phyloP scores from a whole-genome alignment of 2,113 vertebrate species.

The Leucoraja erinaceus region DNA sequence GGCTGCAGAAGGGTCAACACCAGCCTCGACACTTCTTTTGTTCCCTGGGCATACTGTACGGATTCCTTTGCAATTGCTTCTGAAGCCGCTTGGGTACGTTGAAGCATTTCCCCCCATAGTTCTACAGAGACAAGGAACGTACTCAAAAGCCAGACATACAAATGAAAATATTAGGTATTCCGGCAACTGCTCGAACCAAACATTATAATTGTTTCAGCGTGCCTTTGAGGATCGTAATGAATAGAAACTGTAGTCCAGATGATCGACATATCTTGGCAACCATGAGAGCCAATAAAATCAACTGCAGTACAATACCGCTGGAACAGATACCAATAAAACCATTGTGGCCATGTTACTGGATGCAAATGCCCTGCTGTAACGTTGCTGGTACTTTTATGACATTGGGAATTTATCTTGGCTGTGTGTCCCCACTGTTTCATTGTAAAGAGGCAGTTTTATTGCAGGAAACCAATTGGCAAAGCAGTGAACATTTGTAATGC shows the following conservation, averaged over 20 bases:
- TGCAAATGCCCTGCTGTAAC: neutral
- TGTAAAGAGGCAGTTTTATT: neutral
- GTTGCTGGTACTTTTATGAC: neutral
- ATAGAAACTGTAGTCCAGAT: neutral
- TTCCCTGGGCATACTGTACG: neutral
- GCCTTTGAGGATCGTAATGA: neutral
- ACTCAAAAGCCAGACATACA: neutral
- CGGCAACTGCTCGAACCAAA: neutral
- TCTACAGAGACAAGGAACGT: neutral
- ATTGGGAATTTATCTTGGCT: neutral
- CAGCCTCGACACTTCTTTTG: neutral
- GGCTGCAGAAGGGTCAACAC: neutral
- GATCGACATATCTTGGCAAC: no score
- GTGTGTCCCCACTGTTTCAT: neutral
- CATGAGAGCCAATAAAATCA: neutral
- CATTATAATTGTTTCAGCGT: constrained; percentile 16
- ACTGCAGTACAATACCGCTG: neutral
- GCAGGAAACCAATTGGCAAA: neutral
- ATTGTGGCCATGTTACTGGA: no score
- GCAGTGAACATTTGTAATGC: neutral
- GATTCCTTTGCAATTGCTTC: neutral
- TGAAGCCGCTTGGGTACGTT: neutral
- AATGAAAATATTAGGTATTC: neutral
- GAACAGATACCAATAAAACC: neutral
- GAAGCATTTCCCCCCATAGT: neutral